These are phyloP conservation scores for Drosophila punjabiensis DNA, from an alignment of 1,140 invertebrate genomes.

Conservation along the genomic window DNA sequence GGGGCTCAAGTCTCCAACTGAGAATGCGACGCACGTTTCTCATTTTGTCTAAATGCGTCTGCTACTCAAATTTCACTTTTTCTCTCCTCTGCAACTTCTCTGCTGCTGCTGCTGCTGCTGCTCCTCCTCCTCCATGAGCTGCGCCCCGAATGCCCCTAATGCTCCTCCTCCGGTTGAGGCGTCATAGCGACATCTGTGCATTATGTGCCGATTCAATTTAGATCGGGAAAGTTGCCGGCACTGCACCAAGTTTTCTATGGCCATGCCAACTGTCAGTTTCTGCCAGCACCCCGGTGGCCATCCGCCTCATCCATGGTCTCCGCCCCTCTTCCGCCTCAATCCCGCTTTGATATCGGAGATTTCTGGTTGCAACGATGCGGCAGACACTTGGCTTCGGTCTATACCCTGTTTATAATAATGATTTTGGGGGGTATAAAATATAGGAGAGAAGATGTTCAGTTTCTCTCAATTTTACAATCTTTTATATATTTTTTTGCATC, in stretches of 20 bases:
- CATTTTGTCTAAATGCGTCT: slow-evolving; percentile 74
- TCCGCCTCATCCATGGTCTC: not conserved
- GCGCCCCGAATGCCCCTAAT: slow-evolving; percentile 1
- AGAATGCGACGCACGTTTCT: slow-evolving; percentile 77
- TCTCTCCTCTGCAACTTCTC: slow-evolving; percentile 10
- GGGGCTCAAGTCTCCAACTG: slow-evolving; percentile 38
- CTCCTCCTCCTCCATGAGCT: no score
- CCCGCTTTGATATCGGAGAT: slow-evolving; percentile 47
- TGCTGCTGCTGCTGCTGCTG: no score
- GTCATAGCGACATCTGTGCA: slow-evolving; percentile 42
- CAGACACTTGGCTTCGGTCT: slow-evolving; percentile 34
- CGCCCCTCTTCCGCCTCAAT: not conserved
- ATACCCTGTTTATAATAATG: slow-evolving; percentile 5
- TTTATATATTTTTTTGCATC: no score
- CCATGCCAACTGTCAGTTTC: slow-evolving; percentile 47
- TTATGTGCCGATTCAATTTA: slow-evolving; percentile 54
- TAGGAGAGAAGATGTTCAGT: no score
- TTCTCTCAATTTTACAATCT: no score
- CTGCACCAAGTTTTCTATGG: slow-evolving; percentile 42
- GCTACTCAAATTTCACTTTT: slow-evolving; percentile 58
- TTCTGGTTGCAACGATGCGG: slow-evolving; percentile 47
- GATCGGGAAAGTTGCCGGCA: slow-evolving; percentile 47
- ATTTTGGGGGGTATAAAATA: not conserved
- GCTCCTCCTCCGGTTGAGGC: not conserved
- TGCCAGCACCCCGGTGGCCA: slow-evolving; percentile 37